phyloP scores from a whole-genome alignment of 2,113 vertebrate genomes.

The Amia ocellicauda region DNA sequence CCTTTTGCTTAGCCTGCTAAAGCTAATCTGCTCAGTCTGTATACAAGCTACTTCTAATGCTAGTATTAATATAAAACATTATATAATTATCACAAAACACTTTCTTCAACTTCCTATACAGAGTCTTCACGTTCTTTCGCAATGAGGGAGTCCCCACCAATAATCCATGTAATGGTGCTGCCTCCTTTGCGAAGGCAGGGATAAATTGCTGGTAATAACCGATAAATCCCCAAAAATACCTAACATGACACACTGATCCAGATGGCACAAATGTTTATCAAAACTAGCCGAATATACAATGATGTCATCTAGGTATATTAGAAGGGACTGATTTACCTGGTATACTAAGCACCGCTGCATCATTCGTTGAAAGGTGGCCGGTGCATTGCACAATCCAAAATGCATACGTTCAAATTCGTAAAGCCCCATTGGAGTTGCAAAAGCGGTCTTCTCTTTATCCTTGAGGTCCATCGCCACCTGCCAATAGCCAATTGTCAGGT shows the following conservation, averaged over 20 bases:
- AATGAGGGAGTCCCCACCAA: not conserved
- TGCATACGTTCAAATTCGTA: too few relatives aligned
- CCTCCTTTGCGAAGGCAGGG: not conserved
- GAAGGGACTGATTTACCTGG: not conserved
- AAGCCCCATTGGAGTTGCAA: not conserved
- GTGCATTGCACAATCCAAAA: constrained; percentile 4
- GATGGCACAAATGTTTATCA: not conserved
- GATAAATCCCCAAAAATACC: not conserved
- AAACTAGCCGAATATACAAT: not conserved
- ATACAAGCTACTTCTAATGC: too few relatives aligned
- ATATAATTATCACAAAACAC: too few relatives aligned
- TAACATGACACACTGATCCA: not conserved
- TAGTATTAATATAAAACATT: too few relatives aligned
- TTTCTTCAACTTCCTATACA: too few relatives aligned
- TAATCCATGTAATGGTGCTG: not conserved
- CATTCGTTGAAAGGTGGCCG: constrained; percentile 9
- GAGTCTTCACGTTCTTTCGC: too few relatives aligned
- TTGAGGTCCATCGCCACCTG: not conserved
- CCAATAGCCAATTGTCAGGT: not conserved
- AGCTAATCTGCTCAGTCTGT: too few relatives aligned
- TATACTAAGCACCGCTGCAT: not conserved
- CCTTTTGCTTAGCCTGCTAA: too few relatives aligned
- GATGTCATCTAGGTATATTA: too few relatives aligned
- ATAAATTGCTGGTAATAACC: not conserved
- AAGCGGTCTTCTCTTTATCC: not conserved